Percentiles rank a stretch among this genome's conserved stretches.
phyloP scores from a whole-genome alignment of 2,113 vertebrate species.

The Arvicanthis niloticus region DNA sequence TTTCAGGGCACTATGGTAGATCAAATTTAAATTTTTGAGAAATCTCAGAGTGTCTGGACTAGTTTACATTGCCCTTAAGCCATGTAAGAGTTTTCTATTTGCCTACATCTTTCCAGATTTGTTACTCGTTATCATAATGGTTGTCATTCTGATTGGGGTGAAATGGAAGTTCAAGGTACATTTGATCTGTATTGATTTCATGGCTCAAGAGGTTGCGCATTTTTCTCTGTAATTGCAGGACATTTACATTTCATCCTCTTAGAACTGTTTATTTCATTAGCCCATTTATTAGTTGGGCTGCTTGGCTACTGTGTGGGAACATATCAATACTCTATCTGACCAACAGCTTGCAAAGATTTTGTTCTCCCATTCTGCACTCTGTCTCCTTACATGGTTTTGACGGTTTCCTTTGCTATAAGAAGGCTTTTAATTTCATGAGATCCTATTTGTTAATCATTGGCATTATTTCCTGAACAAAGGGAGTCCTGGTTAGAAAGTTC shows the following conservation, averaged over 20 bases:
- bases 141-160: background rate
- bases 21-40: background rate
- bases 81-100: background rate
- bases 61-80: background rate
- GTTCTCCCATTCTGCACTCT: background rate
- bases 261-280: background rate
- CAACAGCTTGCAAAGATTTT: background rate
- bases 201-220: background rate
- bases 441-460: background rate
- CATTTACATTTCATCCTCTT: background rate
- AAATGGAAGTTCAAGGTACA: background rate
- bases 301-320: background rate
- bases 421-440: background rate
- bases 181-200: background rate
- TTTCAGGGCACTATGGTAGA: background rate
- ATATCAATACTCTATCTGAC: background rate
- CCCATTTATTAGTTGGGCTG: background rate
- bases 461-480: background rate
- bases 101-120: background rate
- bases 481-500: background rate
- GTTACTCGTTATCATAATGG: background rate
- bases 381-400: background rate
- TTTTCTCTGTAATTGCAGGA: background rate
- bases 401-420: background rate
- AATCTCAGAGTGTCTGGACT: background rate